Evolutionary conservation across 2,113 vertebrate genomes (phyloP), one percentile per base, ranked within the genome.

Genomic region (Pomatostomus ruficeps): DNA sequence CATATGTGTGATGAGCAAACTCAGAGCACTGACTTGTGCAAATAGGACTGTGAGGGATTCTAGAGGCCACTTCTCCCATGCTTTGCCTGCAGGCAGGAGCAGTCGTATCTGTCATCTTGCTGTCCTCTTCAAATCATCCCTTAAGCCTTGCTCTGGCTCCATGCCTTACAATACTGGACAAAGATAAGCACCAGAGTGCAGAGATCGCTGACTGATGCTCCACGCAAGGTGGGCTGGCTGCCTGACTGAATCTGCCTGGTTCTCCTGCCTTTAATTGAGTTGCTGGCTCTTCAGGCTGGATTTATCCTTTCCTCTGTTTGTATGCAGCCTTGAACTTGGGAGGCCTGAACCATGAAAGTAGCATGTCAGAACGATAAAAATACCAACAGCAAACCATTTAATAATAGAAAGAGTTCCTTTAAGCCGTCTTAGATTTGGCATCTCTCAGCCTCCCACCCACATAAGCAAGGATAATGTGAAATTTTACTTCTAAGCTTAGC

Each of bases 401-500:
- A 95, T 88, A 94, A 92, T 92, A 95, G 81, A 82, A 95, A 91
- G 81, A 91, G 66, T 88, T 92, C 42, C 57, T 92, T 62, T 82
- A 95, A 95, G 46, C 72, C 54, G 62, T 85, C 70, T 73, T 88
- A 76, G 70, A 89, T 95, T 89, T 94, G 80, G 84, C 93, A 95
- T 94, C 62, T 89, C 78, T 91, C 71, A 93, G 95, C 46, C 52
- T 96, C 74, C 89, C 93, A 91, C 89, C 74, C 93, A 94, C 91
- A 88, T 65, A 93, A 89, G 94, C 54, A 70, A 96, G 54, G 85
- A 91, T 82, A 79, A 96, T 80, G 55, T 91, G 74, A 93, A 94
- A 87, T 85, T 88, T 85, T 94, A 77, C 87, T 95, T 96, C 91
- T 80, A 89, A 96, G 81, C 89, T 93, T 87, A 92, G 93, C 81